Conservation (phyloP, 2,113 vertebrate genomes). For the Plectropomus leopardus region DNA sequence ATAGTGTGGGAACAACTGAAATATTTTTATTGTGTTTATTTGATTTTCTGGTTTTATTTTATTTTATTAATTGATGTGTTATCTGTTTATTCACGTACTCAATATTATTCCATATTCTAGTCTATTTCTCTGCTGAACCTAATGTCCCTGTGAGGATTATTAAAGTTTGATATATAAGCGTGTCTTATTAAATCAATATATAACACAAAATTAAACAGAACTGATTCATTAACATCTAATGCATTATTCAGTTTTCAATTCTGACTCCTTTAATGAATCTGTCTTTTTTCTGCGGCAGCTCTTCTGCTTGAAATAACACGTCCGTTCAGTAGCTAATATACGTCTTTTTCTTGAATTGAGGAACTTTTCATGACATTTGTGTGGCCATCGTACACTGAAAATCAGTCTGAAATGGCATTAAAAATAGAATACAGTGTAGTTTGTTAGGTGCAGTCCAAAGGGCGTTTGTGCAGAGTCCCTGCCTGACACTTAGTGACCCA, state of each 20-base stretch:
- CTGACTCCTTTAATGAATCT: background rate
- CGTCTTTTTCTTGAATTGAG: background rate
- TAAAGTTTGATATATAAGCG: background rate
- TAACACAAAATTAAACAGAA: conserved; percentile 4
- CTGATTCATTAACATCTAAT: background rate
- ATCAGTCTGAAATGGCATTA: background rate
- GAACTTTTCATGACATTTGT: background rate
- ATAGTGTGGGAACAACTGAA: background rate
- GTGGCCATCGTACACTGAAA: background rate
- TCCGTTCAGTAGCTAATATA: background rate
- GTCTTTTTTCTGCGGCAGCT: background rate
- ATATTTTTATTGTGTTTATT: too few species aligned
- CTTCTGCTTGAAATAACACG: background rate
- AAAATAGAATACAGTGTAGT: background rate
- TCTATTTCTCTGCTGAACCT: background rate
- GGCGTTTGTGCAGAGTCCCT: conserved; percentile 3
- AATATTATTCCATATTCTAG: background rate
- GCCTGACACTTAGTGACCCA: conserved; percentile 32
- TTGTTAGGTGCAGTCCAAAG: background rate
- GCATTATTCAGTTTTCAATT: background rate
- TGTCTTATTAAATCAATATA: background rate
- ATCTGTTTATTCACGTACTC: background rate
- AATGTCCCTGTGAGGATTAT: background rate
- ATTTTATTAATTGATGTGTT: background rate
- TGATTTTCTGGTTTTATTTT: background rate